Percentiles rank a stretch among this genome's conserved stretches.
phyloP scores from a whole-genome alignment of 2,797 vertebrate species.

The Apogon talboti region DNA sequence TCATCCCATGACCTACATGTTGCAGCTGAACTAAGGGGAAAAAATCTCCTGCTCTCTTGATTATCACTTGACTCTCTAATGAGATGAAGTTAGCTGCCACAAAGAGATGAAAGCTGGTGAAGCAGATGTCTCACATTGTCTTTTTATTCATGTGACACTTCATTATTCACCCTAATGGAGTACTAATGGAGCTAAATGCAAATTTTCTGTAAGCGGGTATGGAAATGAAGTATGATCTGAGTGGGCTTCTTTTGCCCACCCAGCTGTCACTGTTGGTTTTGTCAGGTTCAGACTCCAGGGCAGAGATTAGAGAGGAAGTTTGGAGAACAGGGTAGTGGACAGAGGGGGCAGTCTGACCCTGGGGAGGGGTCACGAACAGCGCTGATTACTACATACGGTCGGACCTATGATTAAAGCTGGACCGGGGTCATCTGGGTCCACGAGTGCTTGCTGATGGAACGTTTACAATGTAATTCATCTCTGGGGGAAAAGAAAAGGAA shows the following conservation, averaged over 20 bases:
- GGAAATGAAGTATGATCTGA: conserved; percentile 27
- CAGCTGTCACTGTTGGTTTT: conserved; percentile 25
- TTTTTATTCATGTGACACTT: conserved; percentile 65
- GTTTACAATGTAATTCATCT: conserved; percentile 40
- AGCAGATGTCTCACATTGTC: conserved; percentile 58
- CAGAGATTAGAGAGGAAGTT: conserved; percentile 10
- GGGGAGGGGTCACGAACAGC: not conserved
- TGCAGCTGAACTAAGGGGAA: conserved; percentile 22
- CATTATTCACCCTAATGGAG: conserved; percentile 63
- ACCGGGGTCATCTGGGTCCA: not conserved
- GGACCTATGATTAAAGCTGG: not conserved
- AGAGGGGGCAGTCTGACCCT: not conserved
- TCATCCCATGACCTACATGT: conserved; percentile 41
- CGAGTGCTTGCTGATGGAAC: conserved; percentile 19
- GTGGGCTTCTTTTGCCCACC: conserved; percentile 13
- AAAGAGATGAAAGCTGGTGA: conserved; percentile 61
- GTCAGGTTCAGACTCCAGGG: conserved; percentile 21
- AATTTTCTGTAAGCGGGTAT: conserved; percentile 36
- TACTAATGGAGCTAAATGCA: conserved; percentile 62
- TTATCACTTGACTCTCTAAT: conserved; percentile 59
- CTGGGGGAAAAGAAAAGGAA: conserved; percentile 7
- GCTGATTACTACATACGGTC: not conserved
- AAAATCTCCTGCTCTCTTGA: conserved; percentile 31
- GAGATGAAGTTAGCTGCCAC: conserved; percentile 35
- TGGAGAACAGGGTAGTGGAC: not conserved